Evolutionary conservation across 2,113 vertebrate genomes (phyloP), one percentile per base, ranked within the genome.

Genomic region (Nothobranchius kuhntae): DNA sequence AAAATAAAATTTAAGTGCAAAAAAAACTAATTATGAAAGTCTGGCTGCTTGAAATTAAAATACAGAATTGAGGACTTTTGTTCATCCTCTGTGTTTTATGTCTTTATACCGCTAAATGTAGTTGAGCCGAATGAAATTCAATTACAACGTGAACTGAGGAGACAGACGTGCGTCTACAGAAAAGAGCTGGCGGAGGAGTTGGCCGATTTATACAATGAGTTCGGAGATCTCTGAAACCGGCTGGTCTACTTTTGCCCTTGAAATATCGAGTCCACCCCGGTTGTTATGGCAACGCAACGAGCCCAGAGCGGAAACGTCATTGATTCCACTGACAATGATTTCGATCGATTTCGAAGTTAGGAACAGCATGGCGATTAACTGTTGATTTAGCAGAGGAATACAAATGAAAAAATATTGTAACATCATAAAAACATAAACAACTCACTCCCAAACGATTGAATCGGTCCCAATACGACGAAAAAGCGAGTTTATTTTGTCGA

Each of bases 211-310:
- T n/a, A 9, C 6, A 6, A 0, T 60, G 52, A 67, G 26, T 63
- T 10, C 36, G 47, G 30, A 10, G 1, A 45, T 11, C 3, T 45
- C 44, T 10, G 10, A 8, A 0, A 48, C 14, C 2, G 0, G 3
- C 7, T n/a, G 79, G 76, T 7, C 74, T 75, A 83, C 55, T 0
- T 48, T 50, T 46, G 85, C 15, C 89, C 87, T 91, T 90, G 75
- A 90, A n/a, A 61, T 62, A 84, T 71, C 42, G 85, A 84, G 55
- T 40, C 13, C 13, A 54, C 0, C 9, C 21, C 55, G 12, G 81
- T 82, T 84, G 82, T 73, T 73, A 82, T 85, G 77, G 65, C 72
- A 87, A 78, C 78, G 55, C 38, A 66, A 1, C 5, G 12, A 54
- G 77, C 87, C 72, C 14, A 12, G 4, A 71, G 90, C 77, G 15